phyloP scores from a whole-genome alignment of 2,113 vertebrate genomes.

The Trichechus manatus region DNA sequence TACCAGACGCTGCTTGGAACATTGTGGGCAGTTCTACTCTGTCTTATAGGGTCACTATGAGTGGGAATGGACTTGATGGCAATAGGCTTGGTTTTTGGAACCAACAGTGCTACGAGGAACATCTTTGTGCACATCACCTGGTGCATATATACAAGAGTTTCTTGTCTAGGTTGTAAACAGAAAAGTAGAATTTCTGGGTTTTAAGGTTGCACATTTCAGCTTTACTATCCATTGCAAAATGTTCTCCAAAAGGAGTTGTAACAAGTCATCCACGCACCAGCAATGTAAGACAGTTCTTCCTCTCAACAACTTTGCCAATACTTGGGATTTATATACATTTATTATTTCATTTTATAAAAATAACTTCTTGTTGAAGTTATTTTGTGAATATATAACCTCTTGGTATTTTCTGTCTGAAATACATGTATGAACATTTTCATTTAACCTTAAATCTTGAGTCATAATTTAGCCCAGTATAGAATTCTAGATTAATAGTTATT shows the following conservation, averaged over 20 bases:
- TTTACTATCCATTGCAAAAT: background rate
- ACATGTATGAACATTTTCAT: background rate
- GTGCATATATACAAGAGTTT: fast-evolving
- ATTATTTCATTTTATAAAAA: background rate
- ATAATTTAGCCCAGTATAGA: background rate
- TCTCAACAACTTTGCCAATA: background rate
- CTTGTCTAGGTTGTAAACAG: background rate
- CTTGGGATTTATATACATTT: background rate
- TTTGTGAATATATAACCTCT: background rate
- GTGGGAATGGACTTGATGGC: too few species aligned
- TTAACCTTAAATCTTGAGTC: background rate
- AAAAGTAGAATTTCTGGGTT: background rate
- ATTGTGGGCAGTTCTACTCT: too few species aligned
- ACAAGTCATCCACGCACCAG: fast-evolving
- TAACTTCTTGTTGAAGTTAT: background rate
- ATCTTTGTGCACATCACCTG: too few species aligned
- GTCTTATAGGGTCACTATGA: too few species aligned
- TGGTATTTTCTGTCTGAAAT: background rate
- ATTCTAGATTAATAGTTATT: background rate
- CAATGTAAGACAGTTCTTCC: fast-evolving
- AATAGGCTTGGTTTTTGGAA: too few species aligned
- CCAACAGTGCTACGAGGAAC: too few species aligned
- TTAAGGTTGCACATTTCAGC: background rate
- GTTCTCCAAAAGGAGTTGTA: fast-evolving
- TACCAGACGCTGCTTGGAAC: too few species aligned